These are phyloP conservation scores for Leucopsar rothschildi DNA, from an alignment of 2,113 vertebrate species.

Conservation along the genomic window DNA sequence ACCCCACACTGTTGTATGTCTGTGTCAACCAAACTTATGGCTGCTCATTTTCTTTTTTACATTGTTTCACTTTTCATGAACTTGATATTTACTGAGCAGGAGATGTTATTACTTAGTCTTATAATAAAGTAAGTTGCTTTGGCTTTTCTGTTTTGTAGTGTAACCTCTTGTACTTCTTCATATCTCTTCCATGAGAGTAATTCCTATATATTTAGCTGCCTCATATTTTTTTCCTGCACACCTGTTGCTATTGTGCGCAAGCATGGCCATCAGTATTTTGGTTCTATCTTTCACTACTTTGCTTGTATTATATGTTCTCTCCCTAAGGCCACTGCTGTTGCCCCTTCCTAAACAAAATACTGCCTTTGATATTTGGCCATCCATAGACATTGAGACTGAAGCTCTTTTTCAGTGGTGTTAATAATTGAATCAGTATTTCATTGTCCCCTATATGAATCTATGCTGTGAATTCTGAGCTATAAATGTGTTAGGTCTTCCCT, in stretches of 20 bases:
- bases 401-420: neutral
- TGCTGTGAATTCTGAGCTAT: neutral
- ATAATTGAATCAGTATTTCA: neutral
- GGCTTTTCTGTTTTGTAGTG: neutral
- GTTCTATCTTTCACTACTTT: neutral
- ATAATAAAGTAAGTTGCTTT: neutral
- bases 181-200: neutral
- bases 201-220: neutral
- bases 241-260: neutral
- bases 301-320: neutral
- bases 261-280: neutral
- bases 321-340: neutral
- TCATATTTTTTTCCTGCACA: neutral
- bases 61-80: neutral
- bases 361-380: neutral
- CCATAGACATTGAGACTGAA: neutral
- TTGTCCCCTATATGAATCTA: neutral
- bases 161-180: neutral
- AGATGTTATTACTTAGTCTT: neutral
- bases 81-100: neutral
- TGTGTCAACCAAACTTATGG: neutral
- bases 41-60: neutral
- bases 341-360: neutral
- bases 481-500: neutral
- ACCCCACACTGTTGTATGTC: accelerated